Evolutionary conservation across 2,797 vertebrate species (phyloP).

Genomic region (Pseudochirops corinnae): DNA sequence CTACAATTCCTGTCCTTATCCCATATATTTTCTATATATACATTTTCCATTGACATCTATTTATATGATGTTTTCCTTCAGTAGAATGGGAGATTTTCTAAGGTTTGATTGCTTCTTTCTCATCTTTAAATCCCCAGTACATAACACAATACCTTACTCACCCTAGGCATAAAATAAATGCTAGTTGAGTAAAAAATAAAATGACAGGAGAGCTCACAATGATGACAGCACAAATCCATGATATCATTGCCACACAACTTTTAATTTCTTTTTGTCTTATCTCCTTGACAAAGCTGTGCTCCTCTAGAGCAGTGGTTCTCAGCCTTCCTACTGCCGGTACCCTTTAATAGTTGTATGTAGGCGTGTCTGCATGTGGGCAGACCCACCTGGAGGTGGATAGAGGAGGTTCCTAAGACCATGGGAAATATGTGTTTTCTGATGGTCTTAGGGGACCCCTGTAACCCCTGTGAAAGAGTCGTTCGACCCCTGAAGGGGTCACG

Average conservation of each 20-base stretch:
- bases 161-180: not conserved
- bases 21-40: not conserved
- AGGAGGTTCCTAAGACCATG: no score
- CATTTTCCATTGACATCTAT: not conserved
- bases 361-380: no score
- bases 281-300: not conserved
- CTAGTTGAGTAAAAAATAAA: not conserved
- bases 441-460: no score
- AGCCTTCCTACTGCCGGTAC: no score
- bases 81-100: not conserved
- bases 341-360: no score
- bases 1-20: not conserved
- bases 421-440: no score
- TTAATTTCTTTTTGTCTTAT: not conserved
- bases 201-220: not conserved
- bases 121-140: not conserved
- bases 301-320: no score
- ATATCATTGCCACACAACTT: not conserved
- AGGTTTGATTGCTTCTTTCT: constrained; percentile 8
- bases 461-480: no score
- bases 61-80: not conserved
- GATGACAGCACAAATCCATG: not conserved
- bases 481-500: no score
- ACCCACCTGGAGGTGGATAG: no score
- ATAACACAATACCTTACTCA: not conserved